Evolutionary conservation across 2,113 vertebrate species (phyloP).

Genomic region (Salminus brasiliensis): DNA sequence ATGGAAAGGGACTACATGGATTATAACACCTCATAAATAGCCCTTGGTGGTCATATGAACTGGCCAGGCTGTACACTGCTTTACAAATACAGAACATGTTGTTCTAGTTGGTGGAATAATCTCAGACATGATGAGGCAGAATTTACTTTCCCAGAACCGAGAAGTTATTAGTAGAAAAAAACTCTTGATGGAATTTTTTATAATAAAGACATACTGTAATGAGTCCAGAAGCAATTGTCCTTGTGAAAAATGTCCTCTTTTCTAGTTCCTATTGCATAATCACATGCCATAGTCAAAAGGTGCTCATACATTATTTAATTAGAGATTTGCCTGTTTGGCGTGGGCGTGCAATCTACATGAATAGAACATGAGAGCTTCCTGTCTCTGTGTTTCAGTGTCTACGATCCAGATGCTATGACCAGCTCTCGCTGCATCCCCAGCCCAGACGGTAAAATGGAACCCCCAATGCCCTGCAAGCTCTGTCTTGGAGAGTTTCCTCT

Average conservation of each 20-base stretch:
- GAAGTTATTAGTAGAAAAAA: neutral
- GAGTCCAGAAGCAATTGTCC: neutral
- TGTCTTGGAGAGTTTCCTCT: constrained; percentile 85
- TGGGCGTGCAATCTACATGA: neutral
- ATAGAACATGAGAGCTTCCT: neutral
- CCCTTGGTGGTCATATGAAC: neutral
- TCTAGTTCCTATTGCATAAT: neutral
- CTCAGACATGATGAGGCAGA: neutral
- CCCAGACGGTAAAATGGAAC: constrained; percentile 84
- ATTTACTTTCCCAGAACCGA: neutral
- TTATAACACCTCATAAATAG: neutral
- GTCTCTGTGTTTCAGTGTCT: constrained; percentile 63
- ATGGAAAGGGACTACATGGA: neutral
- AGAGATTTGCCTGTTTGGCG: neutral
- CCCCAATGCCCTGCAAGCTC: constrained; percentile 85
- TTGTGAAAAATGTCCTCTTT: neutral
- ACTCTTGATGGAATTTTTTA: neutral
- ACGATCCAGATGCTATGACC: constrained; percentile 77
- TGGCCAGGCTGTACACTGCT: neutral
- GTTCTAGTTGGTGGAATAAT: neutral
- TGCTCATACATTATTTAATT: neutral
- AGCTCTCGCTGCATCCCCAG: constrained; percentile 81
- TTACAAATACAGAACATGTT: neutral
- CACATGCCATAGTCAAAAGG: neutral
- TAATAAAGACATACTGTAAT: neutral